These are phyloP conservation scores for Aptenodytes forsteri DNA, from an alignment of 2,113 vertebrate species.

Conservation along the genomic window DNA sequence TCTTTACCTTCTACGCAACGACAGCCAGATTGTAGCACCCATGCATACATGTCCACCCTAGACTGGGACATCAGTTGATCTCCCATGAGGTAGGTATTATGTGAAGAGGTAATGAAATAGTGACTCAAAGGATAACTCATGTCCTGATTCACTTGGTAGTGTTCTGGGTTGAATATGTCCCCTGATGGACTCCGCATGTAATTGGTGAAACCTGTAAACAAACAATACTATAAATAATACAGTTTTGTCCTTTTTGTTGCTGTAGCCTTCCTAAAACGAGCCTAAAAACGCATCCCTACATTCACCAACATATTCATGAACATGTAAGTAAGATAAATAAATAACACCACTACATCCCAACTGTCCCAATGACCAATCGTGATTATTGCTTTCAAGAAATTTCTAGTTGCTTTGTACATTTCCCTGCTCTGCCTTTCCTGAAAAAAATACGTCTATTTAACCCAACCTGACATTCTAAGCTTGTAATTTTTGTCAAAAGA, in stretches of 20 bases:
- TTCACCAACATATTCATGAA: not conserved
- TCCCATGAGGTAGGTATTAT: constrained; percentile 98
- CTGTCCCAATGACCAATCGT: not conserved
- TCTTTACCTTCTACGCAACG: constrained; percentile 93
- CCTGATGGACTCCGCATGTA: constrained; percentile 92
- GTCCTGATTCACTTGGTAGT: constrained; percentile 89
- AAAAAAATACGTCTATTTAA: not conserved
- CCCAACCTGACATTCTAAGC: not conserved
- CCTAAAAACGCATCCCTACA: not conserved
- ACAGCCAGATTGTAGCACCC: constrained; percentile 95
- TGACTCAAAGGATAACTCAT: constrained; percentile 90
- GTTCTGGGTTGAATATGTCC: constrained; percentile 93
- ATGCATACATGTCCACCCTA: constrained; percentile 95
- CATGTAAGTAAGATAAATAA: not conserved
- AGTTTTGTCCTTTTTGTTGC: not conserved
- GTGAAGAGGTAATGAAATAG: constrained; percentile 97
- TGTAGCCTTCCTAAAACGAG: not conserved
- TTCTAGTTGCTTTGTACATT: not conserved
- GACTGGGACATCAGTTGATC: constrained; percentile 99
- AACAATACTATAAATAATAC: not conserved
- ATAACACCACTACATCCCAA: not conserved
- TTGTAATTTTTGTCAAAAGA: not conserved
- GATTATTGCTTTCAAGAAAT: not conserved
- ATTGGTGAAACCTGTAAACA: constrained; percentile 88
- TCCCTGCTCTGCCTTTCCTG: not conserved